Conservation (phyloP, 1,140 invertebrate species). For the Drosophila ambigua region DNA sequence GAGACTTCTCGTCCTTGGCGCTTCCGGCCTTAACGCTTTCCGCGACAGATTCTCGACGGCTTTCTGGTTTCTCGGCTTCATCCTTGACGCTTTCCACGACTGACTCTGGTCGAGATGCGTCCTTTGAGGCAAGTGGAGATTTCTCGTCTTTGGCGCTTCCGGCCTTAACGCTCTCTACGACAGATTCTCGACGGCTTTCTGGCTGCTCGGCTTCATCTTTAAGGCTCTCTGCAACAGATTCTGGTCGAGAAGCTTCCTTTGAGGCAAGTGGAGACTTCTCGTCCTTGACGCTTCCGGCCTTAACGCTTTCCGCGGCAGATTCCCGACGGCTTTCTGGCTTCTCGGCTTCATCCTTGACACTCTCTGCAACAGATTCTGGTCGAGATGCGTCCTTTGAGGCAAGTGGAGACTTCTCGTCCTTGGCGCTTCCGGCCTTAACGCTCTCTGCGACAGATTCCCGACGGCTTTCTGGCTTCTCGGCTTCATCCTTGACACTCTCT, state of each 20-base stretch:
- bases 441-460: constrained; percentile 26
- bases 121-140: constrained; percentile 12
- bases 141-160: constrained; percentile 14
- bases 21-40: constrained; percentile 37
- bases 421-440: constrained; percentile 2
- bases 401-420: neutral
- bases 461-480: constrained; percentile 10
- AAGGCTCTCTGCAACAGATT: constrained; percentile 36
- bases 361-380: constrained; percentile 25
- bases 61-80: constrained; percentile 6
- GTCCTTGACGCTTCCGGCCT: constrained; percentile 26
- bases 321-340: constrained; percentile 30
- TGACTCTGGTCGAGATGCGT: constrained; percentile 21
- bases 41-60: constrained; percentile 30
- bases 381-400: constrained; percentile 9
- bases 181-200: constrained; percentile 5
- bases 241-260: constrained; percentile 30
- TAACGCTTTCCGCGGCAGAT: constrained; percentile 42
- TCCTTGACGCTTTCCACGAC: constrained; percentile 2
- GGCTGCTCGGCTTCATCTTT: constrained; percentile 8
- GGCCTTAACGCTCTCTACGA: constrained; percentile 12
- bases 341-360: constrained; percentile 6
- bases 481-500: neutral
- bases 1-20: constrained; percentile 12
- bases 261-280: constrained; percentile 27